These are phyloP conservation scores for Hippoglossus hippoglossus DNA, from an alignment of 2,797 vertebrate genomes.

Conservation along the genomic window DNA sequence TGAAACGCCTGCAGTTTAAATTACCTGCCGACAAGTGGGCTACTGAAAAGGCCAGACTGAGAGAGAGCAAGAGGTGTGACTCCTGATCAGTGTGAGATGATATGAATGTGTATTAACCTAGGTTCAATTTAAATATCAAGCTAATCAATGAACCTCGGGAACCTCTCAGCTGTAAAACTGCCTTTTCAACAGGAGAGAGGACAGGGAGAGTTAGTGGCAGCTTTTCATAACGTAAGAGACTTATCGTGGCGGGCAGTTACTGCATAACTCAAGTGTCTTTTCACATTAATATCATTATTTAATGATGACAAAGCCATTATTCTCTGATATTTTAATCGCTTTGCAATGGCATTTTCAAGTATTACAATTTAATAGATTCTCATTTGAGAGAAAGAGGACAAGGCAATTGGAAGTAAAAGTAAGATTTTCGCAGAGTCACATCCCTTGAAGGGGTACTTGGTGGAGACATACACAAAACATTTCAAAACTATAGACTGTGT, in stretches of 20 bases:
- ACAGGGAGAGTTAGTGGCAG: constrained; percentile 7
- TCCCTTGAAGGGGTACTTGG: too few relatives aligned
- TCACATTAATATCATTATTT: constrained; percentile 25
- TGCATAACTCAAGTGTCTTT: constrained; percentile 21
- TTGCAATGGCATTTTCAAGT: background rate
- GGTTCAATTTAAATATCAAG: constrained; percentile 1
- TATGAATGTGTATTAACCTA: background rate
- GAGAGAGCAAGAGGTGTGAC: background rate
- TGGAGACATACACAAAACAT: too few relatives aligned
- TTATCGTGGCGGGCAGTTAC: constrained; percentile 27
- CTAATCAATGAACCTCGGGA: background rate
- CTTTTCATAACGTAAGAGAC: constrained; percentile 25
- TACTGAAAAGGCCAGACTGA: background rate
- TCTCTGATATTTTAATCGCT: constrained; percentile 9
- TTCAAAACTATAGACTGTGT: too few relatives aligned
- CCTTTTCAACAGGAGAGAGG: constrained; percentile 1
- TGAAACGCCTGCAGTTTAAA: constrained; percentile 18
- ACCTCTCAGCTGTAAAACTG: constrained; percentile 8
- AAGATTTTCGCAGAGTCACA: background rate
- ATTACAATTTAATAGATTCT: background rate
- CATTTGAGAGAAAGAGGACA: background rate
- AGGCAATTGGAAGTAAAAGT: background rate
- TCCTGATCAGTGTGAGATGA: constrained; percentile 11
- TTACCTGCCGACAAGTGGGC: background rate
- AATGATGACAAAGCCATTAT: constrained; percentile 4